These are phyloP conservation scores for Laspeyria flexula DNA, from an alignment of 2,888 invertebrate species.

Conservation along the genomic window DNA sequence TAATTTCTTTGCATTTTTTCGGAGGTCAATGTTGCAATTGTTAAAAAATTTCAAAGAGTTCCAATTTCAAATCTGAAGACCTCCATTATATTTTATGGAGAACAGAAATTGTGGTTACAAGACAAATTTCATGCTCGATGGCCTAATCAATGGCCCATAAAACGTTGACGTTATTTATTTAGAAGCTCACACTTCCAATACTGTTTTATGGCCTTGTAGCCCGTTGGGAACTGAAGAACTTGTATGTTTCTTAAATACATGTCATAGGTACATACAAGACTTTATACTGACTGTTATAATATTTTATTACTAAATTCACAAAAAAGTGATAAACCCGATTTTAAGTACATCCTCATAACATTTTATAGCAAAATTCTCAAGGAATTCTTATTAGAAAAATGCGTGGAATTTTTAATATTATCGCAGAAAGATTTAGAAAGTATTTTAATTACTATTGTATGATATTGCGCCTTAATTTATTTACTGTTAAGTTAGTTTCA, in stretches of 20 bases:
- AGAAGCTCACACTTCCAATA: conserved; percentile 36
- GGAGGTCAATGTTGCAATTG: no score
- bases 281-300: conserved; percentile 21
- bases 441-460: conserved; percentile 18
- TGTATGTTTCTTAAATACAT: conserved; percentile 11
- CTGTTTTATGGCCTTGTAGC: conserved; percentile 30
- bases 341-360: not conserved
- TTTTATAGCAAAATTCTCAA: not conserved
- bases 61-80: conserved; percentile 2
- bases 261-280: no score
- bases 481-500: not conserved
- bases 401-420: not conserved
- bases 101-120: conserved; percentile 49
- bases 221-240: conserved; percentile 10
- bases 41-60: not conserved
- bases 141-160: conserved; percentile 51
- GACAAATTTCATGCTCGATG: conserved; percentile 54
- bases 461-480: conserved; percentile 8
- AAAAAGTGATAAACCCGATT: conserved; percentile 7
- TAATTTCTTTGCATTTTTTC: no score
- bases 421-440: conserved; percentile 6
- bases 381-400: conserved; percentile 2
- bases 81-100: conserved; percentile 45
- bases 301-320: conserved; percentile 20
- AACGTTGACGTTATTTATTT: conserved; percentile 54